phyloP scores from a whole-genome alignment of 1,140 invertebrate species.

The Sesamia nonagrioides region DNA sequence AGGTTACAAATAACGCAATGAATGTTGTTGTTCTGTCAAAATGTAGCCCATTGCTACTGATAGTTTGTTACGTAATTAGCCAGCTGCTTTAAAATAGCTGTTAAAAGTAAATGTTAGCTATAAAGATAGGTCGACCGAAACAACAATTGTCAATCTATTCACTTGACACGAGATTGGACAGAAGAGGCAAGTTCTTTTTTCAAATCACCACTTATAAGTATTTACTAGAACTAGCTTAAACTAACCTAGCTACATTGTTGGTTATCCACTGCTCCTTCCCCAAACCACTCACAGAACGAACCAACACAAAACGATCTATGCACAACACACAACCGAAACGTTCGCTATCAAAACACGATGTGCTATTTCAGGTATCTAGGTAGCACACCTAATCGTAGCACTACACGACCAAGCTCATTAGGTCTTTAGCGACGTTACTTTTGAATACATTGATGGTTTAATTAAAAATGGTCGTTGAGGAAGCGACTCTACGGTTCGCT shows the following conservation, averaged over 20 bases:
- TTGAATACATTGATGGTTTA: slow-evolving; percentile 26
- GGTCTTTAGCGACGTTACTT: slow-evolving; percentile 32
- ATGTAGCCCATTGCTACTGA: too few species aligned
- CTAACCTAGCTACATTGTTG: slow-evolving; percentile 16
- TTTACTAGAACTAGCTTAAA: not conserved
- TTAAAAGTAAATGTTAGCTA: too few species aligned
- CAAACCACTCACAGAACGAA: not conserved
- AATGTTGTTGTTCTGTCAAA: too few species aligned
- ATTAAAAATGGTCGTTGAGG: slow-evolving; percentile 55
- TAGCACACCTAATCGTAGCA: slow-evolving; percentile 62
- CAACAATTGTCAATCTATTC: too few species aligned
- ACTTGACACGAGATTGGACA: not conserved
- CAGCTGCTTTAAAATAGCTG: too few species aligned
- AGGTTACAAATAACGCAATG: too few species aligned
- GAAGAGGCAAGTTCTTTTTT: not conserved
- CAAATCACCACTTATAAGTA: not conserved
- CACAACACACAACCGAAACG: slow-evolving; percentile 62
- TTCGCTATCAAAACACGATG: slow-evolving; percentile 57
- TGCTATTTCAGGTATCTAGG: slow-evolving; percentile 67
- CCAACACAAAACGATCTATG: slow-evolving; percentile 49
- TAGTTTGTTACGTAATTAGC: too few species aligned
- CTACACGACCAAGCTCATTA: slow-evolving; percentile 48
- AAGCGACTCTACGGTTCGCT: slow-evolving; percentile 58
- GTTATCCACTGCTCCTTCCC: slow-evolving; percentile 40
- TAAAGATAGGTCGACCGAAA: too few species aligned